Base-by-base conservation (phyloP, 2,113 vertebrate genomes). In the Bubo bubo region DNA sequence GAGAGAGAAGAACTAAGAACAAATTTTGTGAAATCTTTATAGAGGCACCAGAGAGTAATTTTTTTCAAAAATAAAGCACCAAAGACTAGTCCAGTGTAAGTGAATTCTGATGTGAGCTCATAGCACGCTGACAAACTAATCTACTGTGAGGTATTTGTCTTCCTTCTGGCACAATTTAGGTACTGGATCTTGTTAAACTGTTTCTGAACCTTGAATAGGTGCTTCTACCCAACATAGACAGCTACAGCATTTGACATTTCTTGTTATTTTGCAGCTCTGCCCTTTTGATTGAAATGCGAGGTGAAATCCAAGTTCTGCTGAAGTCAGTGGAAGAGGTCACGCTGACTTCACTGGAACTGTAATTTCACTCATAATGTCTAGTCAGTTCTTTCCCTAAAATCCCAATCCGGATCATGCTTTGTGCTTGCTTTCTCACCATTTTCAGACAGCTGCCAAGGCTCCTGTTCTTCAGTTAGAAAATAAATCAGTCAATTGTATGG, bases 201-300 rank as follows among this genome's bases (percentile, higher is more conserved):
- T 81, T 96, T 95, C 73, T 97, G 96, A 97, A 95, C 96, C 91
- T 92, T 96, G 94, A 89, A 81, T 45, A 79, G 76, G 73, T 95
- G 83, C 39, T 49, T 91, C 18, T 95, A 79, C 80, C 49, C 43
- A 72, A 30, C 1, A 4, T 21, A 96, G 89, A 93, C 74, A 68
- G 94, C 94, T 87, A 95, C 74, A 96, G 66, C 66, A 85, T 76
- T 95, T 95, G 95, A 95, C 91, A 82, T 75, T 66, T 95, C 79
- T 79, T 68, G 50, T 91, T 95, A 41, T 68, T 94, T 95, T 97
- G 84, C 79, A 82, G 63, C 52, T 97, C 34, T 96, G 88, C 72
- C 49, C 52, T 80, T 97, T 95, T 94, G 95, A 96, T 92, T 95
- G 96, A 97, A 95, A 96, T 95, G 83, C 55, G 73, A 96, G 95